Conservation (phyloP, 2,797 vertebrate species). For the Arvicola amphibius region DNA sequence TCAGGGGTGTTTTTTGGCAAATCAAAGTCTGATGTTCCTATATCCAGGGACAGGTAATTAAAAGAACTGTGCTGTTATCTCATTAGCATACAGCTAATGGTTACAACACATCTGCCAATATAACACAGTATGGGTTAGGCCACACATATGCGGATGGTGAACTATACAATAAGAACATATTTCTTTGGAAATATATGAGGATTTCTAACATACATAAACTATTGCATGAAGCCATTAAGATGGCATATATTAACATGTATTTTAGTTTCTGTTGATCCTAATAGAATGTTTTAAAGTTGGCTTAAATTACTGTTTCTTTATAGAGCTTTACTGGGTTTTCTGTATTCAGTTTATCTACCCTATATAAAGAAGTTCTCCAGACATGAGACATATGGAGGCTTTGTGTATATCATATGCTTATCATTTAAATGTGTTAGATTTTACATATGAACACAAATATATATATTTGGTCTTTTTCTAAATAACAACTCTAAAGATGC, state of each 20-base stretch:
- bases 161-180: neutral
- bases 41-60: neutral
- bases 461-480: neutral
- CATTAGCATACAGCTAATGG: neutral
- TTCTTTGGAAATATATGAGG: neutral
- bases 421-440: neutral
- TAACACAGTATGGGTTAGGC: neutral
- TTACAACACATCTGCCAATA: neutral
- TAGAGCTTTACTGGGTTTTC: neutral
- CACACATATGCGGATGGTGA: neutral
- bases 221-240: neutral
- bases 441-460: neutral
- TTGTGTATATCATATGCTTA: neutral
- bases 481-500: neutral
- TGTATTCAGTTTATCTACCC: neutral
- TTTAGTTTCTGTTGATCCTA: neutral
- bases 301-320: neutral
- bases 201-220: neutral
- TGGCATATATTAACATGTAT: neutral
- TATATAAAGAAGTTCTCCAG: neutral
- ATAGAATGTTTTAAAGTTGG: neutral
- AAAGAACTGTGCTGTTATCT: neutral
- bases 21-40: neutral
- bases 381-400: neutral
- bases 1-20: neutral